Evolutionary conservation across 2,888 invertebrate genomes (phyloP).

Genomic region (Patella depressa): DNA sequence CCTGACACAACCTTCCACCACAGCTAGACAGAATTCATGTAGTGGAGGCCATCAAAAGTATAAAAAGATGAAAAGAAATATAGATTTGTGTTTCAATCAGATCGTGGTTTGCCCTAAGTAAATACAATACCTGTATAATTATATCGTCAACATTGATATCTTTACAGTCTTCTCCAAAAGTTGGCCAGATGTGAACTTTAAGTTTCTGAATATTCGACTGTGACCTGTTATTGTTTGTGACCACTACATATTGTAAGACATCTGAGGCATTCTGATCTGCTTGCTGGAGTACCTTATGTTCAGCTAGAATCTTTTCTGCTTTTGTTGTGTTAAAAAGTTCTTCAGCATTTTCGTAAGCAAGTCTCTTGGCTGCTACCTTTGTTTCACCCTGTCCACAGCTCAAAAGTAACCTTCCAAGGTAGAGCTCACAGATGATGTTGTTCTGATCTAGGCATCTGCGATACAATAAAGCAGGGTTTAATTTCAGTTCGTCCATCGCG

Average conservation of each 20-base stretch:
- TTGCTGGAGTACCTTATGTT: not conserved
- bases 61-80: too few relatives aligned
- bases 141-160: not conserved
- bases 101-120: too few relatives aligned
- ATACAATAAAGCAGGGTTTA: not conserved
- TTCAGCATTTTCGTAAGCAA: conserved; percentile 21
- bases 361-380: conserved; percentile 16
- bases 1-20: too few relatives aligned
- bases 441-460: not conserved
- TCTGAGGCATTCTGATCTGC: not conserved
- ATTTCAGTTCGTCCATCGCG: not conserved
- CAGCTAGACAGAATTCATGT: too few relatives aligned
- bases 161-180: not conserved
- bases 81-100: too few relatives aligned
- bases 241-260: not conserved
- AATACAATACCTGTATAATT: not conserved
- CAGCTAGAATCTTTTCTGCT: not conserved
- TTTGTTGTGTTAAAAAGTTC: not conserved
- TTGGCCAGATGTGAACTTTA: not conserved
- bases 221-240: not conserved
- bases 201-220: not conserved
- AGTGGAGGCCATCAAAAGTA: too few relatives aligned
- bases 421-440: not conserved
- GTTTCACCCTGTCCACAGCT: not conserved
- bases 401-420: conserved; percentile 6